Evolutionary conservation across 2,888 invertebrate species (phyloP).

Genomic region (Hypolimnas misippus): DNA sequence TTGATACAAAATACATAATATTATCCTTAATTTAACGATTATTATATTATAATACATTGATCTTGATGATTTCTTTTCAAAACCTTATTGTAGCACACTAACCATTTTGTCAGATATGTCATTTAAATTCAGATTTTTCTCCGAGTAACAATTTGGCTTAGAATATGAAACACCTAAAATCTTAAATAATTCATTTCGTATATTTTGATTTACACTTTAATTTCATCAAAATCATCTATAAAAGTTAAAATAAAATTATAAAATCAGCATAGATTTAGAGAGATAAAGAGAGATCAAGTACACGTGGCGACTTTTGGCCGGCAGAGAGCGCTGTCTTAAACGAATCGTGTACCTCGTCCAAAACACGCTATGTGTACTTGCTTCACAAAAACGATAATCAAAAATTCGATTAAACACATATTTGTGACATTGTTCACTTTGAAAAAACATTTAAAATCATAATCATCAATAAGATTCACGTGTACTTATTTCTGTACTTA

Average conservation of each 20-base stretch:
- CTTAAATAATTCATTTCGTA: constrained; percentile 60
- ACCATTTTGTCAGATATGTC: constrained; percentile 84
- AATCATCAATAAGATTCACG: constrained; percentile 77
- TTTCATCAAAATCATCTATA: constrained; percentile 62
- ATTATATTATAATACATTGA: constrained; percentile 81
- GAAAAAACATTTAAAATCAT: constrained; percentile 63
- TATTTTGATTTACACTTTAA: constrained; percentile 58
- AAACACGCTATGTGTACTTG: constrained; percentile 57
- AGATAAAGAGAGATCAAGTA: constrained; percentile 43
- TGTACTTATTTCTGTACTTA: constrained; percentile 82
- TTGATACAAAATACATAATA: constrained; percentile 82
- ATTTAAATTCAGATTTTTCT: constrained; percentile 83
- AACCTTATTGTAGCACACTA: constrained; percentile 83
- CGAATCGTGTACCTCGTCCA: constrained; percentile 44
- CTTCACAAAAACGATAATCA: constrained; percentile 45
- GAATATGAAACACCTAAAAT: constrained; percentile 65
- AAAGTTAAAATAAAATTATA: constrained; percentile 46
- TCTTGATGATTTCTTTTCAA: constrained; percentile 76
- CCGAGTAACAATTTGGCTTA: constrained; percentile 81
- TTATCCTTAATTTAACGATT: constrained; percentile 81
- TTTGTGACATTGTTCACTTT: constrained; percentile 61
- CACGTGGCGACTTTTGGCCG: constrained; percentile 45
- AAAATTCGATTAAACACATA: constrained; percentile 47
- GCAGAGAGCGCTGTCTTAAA: constrained; percentile 43
- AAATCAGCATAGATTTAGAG: constrained; percentile 44